phyloP scores from a whole-genome alignment of 2,113 vertebrate species.

The Triplophysa siluroides region DNA sequence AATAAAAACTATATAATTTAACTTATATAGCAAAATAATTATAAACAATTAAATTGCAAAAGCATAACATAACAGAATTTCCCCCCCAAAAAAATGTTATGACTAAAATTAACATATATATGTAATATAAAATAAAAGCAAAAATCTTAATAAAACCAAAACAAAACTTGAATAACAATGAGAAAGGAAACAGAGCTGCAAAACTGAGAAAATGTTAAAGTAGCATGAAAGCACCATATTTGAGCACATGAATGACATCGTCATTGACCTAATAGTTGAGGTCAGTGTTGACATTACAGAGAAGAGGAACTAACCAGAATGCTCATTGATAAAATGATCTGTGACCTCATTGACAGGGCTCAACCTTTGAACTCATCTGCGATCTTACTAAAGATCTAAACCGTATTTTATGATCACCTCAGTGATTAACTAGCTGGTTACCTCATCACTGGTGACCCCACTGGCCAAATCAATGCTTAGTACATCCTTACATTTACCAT shows the following conservation, averaged over 20 bases:
- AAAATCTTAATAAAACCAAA: no score
- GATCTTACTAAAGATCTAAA: constrained; percentile 5
- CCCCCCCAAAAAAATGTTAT: no score
- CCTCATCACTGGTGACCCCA: background rate
- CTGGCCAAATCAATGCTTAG: background rate
- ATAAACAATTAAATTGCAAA: no score
- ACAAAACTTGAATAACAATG: no score
- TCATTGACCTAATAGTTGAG: background rate
- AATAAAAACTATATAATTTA: no score
- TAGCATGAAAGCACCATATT: background rate
- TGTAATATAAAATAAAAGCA: no score
- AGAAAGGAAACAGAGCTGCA: no score
- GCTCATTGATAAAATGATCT: background rate
- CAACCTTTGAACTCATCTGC: constrained; percentile 15
- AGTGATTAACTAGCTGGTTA: background rate
- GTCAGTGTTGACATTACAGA: background rate
- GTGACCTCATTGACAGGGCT: constrained; percentile 12
- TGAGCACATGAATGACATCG: background rate
- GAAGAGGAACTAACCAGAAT: background rate
- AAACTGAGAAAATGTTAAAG: no score
- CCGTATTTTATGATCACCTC: background rate
- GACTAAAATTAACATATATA: no score
- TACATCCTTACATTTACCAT: background rate
- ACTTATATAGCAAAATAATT: no score
- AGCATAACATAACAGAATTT: no score